Evolutionary conservation across 1,140 invertebrate species (phyloP).

Genomic region (Drosophila willistoni): DNA sequence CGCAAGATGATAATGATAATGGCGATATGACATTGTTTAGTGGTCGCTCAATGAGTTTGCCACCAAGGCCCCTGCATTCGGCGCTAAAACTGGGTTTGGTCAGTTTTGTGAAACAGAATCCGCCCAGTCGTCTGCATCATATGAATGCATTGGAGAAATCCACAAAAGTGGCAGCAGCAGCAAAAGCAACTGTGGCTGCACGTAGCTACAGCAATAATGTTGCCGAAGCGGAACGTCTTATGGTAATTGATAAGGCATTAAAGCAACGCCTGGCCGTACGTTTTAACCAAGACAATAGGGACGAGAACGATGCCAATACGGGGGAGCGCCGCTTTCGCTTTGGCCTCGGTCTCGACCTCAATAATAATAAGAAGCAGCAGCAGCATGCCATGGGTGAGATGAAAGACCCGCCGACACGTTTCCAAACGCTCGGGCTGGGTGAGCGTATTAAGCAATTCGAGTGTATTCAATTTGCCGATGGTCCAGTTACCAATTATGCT

Average conservation of each 20-base stretch:
- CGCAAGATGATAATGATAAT: background rate
- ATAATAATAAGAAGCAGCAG: background rate
- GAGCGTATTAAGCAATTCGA: constrained; percentile 53
- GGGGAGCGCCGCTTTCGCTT: constrained; percentile 6
- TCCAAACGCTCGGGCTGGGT: constrained; percentile 39
- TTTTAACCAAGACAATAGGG: background rate
- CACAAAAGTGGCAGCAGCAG: background rate
- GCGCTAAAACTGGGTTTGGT: background rate
- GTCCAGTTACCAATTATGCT: constrained; percentile 44
- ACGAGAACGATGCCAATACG: background rate
- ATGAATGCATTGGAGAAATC: constrained; percentile 40
- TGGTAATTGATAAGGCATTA: constrained; percentile 44
- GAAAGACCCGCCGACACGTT: constrained; percentile 29
- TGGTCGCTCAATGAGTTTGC: constrained; percentile 51
- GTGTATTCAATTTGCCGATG: constrained; percentile 60
- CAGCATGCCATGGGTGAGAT: background rate
- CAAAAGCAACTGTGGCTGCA: background rate
- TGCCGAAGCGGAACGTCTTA: constrained; percentile 27
- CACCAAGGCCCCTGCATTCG: constrained; percentile 22
- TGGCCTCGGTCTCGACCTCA: background rate
- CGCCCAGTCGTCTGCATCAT: constrained; percentile 45
- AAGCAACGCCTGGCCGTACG: constrained; percentile 37
- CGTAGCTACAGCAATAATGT: background rate
- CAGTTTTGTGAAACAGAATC: constrained; percentile 5
- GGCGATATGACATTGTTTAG: constrained; percentile 8